Base-by-base conservation (phyloP, 2,888 invertebrate species). In the Capitulum mitella region DNA sequence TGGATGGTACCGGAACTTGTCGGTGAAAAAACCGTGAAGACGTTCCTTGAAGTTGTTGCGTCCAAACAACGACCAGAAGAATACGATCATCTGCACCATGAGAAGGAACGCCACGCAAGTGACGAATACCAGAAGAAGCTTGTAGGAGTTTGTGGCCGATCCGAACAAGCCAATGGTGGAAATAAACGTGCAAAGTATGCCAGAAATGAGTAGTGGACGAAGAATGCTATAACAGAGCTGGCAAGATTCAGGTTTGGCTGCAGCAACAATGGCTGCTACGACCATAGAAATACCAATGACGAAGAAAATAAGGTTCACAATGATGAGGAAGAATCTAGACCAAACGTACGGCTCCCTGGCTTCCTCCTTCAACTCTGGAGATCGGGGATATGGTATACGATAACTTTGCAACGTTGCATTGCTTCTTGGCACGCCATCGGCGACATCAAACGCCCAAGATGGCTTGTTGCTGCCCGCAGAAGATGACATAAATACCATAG, bases 21-120 rank as follows among this genome's bases (percentile, higher is more conserved):
- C 26, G 26, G 19, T 37, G n/a, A 40, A 26, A 6, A 40, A 6
- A 2, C 22, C 6, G 70, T 70, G 70, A 26, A 70, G 8, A 0
- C 70, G 70, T 10, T 26, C 40, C 26, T 29, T 34, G 14, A 70
- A 70, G 40, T 70, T 70, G 40, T 16, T 5, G 22, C 40, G 70
- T 6, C 70, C 70, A 12, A 40, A 70, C 40, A 70, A 26, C 10
- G 70, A 40, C 70, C 70, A 70, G 40, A 70, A 70, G 70, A 70
- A 70, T 8, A 40, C 37, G 37, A 70, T 37, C 40, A 70, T 40
- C 22, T 70, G 70, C 26, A 70, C 26, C 70, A 70, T 70, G 10
- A 70, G 37, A 10, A 70, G 10, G 22, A 70, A 70, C 26, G 70
- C 29, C 12, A 70, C 26, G 37, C 37, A 70, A 8, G 70, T 70